Evolutionary conservation across 2,113 vertebrate genomes (phyloP).

Genomic region (Proteles cristata): DNA sequence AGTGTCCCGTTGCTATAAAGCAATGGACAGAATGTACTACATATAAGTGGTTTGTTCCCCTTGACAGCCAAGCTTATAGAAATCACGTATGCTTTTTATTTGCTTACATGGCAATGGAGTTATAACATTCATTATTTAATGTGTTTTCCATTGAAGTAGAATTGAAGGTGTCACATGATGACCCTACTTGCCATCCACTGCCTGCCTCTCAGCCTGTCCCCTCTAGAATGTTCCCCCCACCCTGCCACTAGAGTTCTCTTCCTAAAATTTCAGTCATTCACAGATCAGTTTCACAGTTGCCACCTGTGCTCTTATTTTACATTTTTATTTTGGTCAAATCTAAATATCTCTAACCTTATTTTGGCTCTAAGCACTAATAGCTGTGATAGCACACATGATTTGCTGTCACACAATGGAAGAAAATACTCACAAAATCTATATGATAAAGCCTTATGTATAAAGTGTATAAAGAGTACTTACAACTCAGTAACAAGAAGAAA

Average conservation of each 20-base stretch:
- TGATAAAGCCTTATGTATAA: background rate
- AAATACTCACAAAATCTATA: slow-evolving; percentile 27
- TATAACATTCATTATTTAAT: background rate
- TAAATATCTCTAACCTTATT: background rate
- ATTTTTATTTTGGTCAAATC: slow-evolving; percentile 3
- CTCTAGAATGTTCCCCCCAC: background rate
- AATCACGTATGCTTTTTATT: background rate
- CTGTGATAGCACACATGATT: background rate
- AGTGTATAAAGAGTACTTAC: background rate
- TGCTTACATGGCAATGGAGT: background rate
- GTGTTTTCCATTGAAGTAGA: background rate
- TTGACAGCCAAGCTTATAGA: background rate
- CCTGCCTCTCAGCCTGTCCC: background rate
- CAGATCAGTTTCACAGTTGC: background rate
- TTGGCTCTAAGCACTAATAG: background rate
- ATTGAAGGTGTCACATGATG: background rate
- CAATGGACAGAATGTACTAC: background rate
- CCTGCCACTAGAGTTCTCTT: background rate
- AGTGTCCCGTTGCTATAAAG: background rate
- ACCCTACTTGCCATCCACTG: background rate
- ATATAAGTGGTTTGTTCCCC: background rate
- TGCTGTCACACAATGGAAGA: background rate
- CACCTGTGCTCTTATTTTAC: background rate
- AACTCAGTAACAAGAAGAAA: background rate
- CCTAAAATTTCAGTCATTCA: background rate